Percentiles rank a stretch among this genome's conserved stretches.
phyloP scores from a whole-genome alignment of 2,113 vertebrate genomes.

The Tautogolabrus adspersus region DNA sequence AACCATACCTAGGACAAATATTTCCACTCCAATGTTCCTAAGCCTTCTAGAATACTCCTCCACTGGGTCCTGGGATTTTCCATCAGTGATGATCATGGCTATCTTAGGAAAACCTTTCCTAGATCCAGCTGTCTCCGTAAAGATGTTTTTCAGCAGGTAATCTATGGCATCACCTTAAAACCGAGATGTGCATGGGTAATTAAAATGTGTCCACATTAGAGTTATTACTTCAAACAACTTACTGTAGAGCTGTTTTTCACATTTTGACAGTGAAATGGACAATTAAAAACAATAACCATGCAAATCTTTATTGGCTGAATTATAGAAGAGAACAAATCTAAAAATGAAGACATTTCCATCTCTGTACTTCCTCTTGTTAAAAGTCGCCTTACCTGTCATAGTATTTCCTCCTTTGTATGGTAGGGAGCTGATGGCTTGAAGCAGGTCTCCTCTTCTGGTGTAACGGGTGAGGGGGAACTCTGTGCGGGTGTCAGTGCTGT shows the following conservation, averaged over 20 bases:
- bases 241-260: neutral
- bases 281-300: neutral
- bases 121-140: constrained; percentile 91
- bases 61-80: constrained; percentile 98
- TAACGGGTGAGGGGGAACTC: constrained; percentile 95
- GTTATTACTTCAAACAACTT: neutral
- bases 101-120: constrained; percentile 96
- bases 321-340: neutral
- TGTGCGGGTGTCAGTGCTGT: constrained; percentile 97
- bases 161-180: constrained; percentile 94
- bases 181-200: constrained; percentile 1
- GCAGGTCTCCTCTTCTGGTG: constrained; percentile 88
- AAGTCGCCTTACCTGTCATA: constrained; percentile 89
- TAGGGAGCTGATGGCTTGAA: constrained; percentile 93
- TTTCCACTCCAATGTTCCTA: constrained; percentile 93
- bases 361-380: neutral
- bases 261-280: neutral
- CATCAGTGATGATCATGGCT: constrained; percentile 98
- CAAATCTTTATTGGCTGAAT: neutral
- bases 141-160: constrained; percentile 92
- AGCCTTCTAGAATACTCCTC: constrained; percentile 93
- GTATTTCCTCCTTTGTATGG: constrained; percentile 99
- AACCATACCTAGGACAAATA: constrained; percentile 95
- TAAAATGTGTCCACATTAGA: neutral
- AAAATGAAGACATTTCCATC: neutral